These are phyloP conservation scores for Cynodonichthys magdalenae DNA, from an alignment of 2,797 vertebrate species.

Conservation along the genomic window DNA sequence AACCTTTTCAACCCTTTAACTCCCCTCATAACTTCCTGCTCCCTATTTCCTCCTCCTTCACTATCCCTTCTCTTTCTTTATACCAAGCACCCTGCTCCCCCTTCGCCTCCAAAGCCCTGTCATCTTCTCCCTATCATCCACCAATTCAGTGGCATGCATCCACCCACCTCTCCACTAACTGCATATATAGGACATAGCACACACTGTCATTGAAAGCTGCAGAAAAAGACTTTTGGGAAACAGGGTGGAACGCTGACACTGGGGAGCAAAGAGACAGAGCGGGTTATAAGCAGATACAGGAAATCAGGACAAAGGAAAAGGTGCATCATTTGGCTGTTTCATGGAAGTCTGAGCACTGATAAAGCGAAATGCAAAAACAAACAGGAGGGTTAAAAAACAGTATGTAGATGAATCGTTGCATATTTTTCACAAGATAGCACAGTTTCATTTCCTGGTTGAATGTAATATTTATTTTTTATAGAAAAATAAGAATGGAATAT, in stretches of 20 bases:
- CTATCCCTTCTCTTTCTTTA: constrained; percentile 35
- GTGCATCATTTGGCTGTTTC: constrained; percentile 20
- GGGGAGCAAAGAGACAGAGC: constrained; percentile 43
- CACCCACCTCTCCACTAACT: constrained; percentile 72
- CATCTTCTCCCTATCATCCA: constrained; percentile 63
- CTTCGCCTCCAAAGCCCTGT: constrained; percentile 66
- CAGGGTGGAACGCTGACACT: constrained; percentile 48
- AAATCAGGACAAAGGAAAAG: constrained; percentile 52
- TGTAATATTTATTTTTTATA: not conserved
- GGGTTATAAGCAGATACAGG: constrained; percentile 14
- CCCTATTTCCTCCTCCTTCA: constrained; percentile 2
- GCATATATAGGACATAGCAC: constrained; percentile 66
- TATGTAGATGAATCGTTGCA: not conserved
- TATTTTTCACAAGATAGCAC: not conserved
- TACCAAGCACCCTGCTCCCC: constrained; percentile 18
- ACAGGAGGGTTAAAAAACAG: not conserved
- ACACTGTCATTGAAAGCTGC: constrained; percentile 60
- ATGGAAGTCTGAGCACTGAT: not conserved
- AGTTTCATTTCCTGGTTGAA: constrained; percentile 1
- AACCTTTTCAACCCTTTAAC: constrained; percentile 35
- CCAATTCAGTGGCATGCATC: constrained; percentile 63
- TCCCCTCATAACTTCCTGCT: constrained; percentile 20
- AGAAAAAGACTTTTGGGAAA: constrained; percentile 52
- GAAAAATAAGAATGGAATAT: not conserved
- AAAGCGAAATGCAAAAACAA: constrained; percentile 5